Base-by-base conservation (phyloP, 2,797 vertebrate species). In the Helarctos malayanus region DNA sequence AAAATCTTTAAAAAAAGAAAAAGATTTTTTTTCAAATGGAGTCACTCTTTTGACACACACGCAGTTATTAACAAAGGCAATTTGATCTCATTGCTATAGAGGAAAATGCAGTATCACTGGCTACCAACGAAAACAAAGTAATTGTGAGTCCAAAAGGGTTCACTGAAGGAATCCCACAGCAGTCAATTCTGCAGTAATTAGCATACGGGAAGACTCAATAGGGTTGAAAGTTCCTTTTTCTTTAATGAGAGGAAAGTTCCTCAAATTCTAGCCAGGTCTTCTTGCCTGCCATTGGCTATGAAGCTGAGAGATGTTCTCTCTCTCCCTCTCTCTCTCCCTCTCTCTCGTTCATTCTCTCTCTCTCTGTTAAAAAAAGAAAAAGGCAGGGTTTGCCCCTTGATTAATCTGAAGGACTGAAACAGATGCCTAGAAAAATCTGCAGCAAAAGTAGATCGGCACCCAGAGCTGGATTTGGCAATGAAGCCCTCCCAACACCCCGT, bases 11-110 rank as follows among this genome's bases (percentile, higher is more conserved):
- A 4, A 38, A 38, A 38, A 38, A 38, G 4, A 38, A 38, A 49
- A 59, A 52, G n/a, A 41, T 32, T 57, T 83, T 71, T 79, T 54
- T 85, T 79, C 45, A 78, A 29, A 76, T 1, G 19, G 45, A 97
- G 45, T 69, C 73, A 29, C 6, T 73, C 79, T 65, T 56, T 75
- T 75, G 68, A 52, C 10, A 85, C 57, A 81, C 45, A 75, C 13
- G 63, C 1, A 27, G n/a, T 57, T 57, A 81, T 91, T 92, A 89
- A 91, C 47, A 89, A 79, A 68, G 45, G 38, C 86, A 94, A 81
- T 41, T 7, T 71, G 38, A n/a, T 19, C 25, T 57, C 54, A 82
- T 61, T 45, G 19, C 11, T 69, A 9, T 81, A 89, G 71, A 76
- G 54, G 38, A 81, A 93, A 95, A 82, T 49, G 4, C 12, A 76